These are phyloP conservation scores for Labeo rohita DNA, from an alignment of 2,113 vertebrate species.

Conservation along the genomic window DNA sequence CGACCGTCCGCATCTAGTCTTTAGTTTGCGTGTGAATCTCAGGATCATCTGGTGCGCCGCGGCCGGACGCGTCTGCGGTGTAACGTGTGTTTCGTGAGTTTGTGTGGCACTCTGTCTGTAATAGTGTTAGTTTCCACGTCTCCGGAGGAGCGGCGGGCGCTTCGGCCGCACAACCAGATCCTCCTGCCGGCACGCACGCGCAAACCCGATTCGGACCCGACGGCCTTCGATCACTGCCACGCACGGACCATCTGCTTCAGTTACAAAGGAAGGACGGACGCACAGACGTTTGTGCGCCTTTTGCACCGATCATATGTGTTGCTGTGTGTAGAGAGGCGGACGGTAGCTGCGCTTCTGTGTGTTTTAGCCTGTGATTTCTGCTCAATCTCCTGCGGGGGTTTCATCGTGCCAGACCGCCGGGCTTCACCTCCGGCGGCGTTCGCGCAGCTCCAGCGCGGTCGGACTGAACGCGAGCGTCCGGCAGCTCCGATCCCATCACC, in stretches of 20 bases:
- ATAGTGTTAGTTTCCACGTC: slow-evolving; percentile 21
- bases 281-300: not conserved
- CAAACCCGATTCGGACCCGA: not conserved
- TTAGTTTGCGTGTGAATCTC: slow-evolving; percentile 15
- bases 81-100: slow-evolving; percentile 26
- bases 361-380: not conserved
- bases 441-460: not conserved
- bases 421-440: not conserved
- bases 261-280: not conserved
- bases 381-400: not conserved
- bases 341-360: slow-evolving; percentile 25
- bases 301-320: not conserved
- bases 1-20: not conserved
- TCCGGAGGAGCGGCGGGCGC: not conserved
- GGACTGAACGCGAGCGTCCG: not conserved
- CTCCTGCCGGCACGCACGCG: not conserved
- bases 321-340: not conserved
- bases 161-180: not conserved
- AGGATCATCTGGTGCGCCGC: not conserved
- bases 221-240: slow-evolving; percentile 15
- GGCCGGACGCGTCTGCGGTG: not conserved
- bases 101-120: not conserved
- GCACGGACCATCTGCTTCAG: not conserved
- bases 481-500: no score
- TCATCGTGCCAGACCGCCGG: not conserved